Evolutionary conservation across 2,797 vertebrate genomes (phyloP).

Genomic region (Sebastes paucispinis): DNA sequence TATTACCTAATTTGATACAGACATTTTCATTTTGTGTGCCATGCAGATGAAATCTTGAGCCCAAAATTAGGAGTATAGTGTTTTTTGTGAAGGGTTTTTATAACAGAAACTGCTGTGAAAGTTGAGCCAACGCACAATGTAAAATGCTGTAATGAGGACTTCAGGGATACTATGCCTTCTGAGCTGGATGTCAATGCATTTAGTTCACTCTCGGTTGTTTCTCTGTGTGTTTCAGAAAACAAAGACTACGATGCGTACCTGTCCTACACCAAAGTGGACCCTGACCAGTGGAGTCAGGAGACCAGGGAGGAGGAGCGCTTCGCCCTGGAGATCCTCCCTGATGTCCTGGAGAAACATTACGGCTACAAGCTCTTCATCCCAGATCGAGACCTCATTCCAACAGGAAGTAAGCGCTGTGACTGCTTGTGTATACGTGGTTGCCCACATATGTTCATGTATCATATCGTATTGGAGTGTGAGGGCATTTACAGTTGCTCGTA

Average conservation of each 20-base stretch:
- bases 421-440: not conserved
- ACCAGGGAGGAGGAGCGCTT: slow-evolving; percentile 97
- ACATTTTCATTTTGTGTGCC: not conserved
- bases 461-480: not conserved
- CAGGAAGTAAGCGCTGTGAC: slow-evolving; percentile 88
- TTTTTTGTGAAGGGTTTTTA: not conserved
- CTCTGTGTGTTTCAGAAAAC: slow-evolving; percentile 83
- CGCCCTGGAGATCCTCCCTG: slow-evolving; percentile 96
- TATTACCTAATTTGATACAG: not conserved
- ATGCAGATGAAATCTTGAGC: not conserved
- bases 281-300: slow-evolving; percentile 98
- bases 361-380: slow-evolving; percentile 98
- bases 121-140: not conserved
- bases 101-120: not conserved
- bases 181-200: not conserved
- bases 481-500: not conserved
- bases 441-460: not conserved
- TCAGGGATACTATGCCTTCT: not conserved
- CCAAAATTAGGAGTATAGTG: not conserved
- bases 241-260: slow-evolving; percentile 98
- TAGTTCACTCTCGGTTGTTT: not conserved
- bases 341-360: slow-evolving; percentile 98
- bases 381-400: slow-evolving; percentile 97
- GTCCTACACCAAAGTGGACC: slow-evolving; percentile 99
- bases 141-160: not conserved